Evolutionary conservation across 2,888 invertebrate genomes (phyloP).

Genomic region (Venusia cambrica): DNA sequence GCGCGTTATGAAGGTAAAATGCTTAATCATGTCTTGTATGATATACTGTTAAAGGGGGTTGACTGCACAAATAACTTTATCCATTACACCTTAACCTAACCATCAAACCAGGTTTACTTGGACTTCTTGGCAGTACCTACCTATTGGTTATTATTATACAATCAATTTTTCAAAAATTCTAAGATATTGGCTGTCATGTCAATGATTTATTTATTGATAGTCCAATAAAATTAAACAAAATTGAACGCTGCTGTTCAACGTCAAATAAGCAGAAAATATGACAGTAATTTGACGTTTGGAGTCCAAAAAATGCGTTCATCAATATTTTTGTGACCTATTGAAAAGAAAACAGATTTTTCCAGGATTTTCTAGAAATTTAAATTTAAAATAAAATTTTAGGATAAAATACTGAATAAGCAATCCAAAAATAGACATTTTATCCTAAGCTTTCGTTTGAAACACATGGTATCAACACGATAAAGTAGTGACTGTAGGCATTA

Average conservation of each 20-base stretch:
- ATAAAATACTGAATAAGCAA: background rate
- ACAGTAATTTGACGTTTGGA: constrained; percentile 20
- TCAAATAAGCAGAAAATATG: no score
- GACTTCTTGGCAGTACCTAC: no score
- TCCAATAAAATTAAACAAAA: background rate
- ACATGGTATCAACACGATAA: constrained; percentile 39
- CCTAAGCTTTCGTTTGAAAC: background rate
- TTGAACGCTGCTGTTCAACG: constrained; percentile 44
- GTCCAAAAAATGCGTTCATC: constrained; percentile 51
- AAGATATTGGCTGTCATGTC: no score
- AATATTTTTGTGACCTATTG: constrained; percentile 36
- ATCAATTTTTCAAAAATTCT: no score
- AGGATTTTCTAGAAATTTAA: constrained; percentile 20
- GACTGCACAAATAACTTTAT: no score
- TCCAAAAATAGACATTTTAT: constrained; percentile 1
- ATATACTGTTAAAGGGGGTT: no score
- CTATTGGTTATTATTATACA: no score
- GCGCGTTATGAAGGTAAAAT: no score
- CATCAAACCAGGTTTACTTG: no score
- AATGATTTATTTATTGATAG: no score
- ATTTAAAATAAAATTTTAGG: constrained; percentile 19
- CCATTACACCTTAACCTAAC: no score
- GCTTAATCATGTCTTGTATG: no score
- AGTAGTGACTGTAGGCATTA: constrained; percentile 80
- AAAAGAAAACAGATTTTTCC: constrained; percentile 36